Evolutionary conservation across 2,113 vertebrate species (phyloP).

Genomic region (Fregata magnificens): DNA sequence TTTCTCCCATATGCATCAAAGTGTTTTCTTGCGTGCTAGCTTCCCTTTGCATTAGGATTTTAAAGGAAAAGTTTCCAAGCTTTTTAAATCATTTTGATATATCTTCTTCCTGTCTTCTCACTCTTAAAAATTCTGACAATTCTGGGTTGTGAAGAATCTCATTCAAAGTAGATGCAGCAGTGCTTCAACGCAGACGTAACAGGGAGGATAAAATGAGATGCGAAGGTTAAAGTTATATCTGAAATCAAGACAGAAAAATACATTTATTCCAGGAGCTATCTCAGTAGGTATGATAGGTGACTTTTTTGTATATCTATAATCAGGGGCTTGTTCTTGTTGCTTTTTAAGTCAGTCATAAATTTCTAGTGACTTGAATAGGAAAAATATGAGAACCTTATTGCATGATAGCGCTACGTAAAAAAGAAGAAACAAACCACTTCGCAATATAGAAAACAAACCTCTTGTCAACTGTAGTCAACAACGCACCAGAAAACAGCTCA

Average conservation of each 20-base stretch:
- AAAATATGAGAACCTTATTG: background rate
- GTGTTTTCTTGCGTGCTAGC: background rate
- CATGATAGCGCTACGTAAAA: background rate
- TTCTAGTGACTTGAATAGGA: background rate
- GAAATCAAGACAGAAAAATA: background rate
- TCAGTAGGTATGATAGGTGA: background rate
- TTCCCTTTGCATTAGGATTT: background rate
- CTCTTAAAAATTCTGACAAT: background rate
- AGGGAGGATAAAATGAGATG: background rate
- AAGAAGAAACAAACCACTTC: background rate
- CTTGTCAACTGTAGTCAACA: background rate
- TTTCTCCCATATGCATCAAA: background rate
- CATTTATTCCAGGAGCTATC: background rate
- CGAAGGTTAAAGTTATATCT: background rate
- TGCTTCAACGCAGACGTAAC: background rate
- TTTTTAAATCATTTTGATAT: background rate
- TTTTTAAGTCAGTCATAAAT: background rate
- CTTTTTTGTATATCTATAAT: background rate
- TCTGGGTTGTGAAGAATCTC: background rate
- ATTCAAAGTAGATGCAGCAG: background rate
- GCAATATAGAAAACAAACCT: background rate
- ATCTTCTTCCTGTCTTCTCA: background rate
- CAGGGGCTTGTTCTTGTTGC: background rate
- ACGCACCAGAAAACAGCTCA: background rate
- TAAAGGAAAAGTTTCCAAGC: background rate